Evolutionary conservation across 2,113 vertebrate species (phyloP), one percentile per base, ranked within the genome.

Genomic region (Paramisgurnus dabryanus): DNA sequence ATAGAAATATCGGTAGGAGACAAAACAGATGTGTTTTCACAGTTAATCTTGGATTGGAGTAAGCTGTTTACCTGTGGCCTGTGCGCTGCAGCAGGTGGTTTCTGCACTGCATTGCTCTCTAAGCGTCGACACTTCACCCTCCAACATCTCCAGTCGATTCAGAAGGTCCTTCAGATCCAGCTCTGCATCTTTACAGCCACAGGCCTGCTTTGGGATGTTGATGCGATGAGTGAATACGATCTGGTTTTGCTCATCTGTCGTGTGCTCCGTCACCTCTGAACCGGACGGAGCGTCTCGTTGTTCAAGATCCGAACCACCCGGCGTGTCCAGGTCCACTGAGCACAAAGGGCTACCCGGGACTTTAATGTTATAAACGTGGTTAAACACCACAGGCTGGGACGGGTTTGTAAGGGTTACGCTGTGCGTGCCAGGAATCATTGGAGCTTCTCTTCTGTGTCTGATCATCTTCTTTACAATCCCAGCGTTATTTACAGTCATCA

Each of bases 221-320:
- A 99, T 99, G 50, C 95, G 96, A 68, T 98, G 97, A 0, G 96
- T 99, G 91, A 99, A 98, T 85, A 99, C 89, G 0, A 99, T 98
- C 90, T 99, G 96, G 90, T 96, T 98, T 55, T 93, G 95, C 34
- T 90, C 91, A 0, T 96, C 87, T 6, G 94, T 8, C 0, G 94
- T 94, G 81, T 95, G 94, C 76, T 97, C 95, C 5, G 94, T 91
- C 15, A 90, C 73, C 6, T 91, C 91, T 63, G 90, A 89, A 2
- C 89, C 80, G 0, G 93, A 80, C 6, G 81, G 49, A 5, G 63
- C 61, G 1, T 90, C 85, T 10, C 87, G 87, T 0, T 91, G 67
- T 4, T 85, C 89, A 53, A 95, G 79, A 40, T 93, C 90, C 0
- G 85, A 78, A 0, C 90, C 91, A 0, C 90, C 93, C 0, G 92